phyloP scores from a whole-genome alignment of 2,888 invertebrate species.

The Metacarcinus magister region DNA sequence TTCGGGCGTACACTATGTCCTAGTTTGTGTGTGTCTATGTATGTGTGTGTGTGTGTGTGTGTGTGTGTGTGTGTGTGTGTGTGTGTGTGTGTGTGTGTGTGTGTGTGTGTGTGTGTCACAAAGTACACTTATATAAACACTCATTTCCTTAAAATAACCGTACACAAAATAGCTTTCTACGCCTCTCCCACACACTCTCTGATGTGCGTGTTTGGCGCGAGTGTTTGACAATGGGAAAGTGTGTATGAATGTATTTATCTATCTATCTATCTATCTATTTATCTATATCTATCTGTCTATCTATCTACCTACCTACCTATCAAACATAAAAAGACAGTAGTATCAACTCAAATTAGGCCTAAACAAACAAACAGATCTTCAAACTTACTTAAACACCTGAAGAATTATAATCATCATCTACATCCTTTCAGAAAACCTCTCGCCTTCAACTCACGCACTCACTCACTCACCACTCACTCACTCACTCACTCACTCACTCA shows the following conservation, averaged over 20 bases:
- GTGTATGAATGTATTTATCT: no score
- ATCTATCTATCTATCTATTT: background rate
- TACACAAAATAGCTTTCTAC: background rate
- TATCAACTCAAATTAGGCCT: no score
- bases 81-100: background rate
- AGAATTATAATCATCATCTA: no score
- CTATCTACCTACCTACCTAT: background rate
- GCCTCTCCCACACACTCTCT: background rate
- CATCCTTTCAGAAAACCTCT: no score
- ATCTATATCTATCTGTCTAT: background rate
- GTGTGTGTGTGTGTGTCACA: background rate
- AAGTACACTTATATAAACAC: background rate
- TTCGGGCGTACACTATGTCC: background rate
- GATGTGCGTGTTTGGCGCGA: background rate
- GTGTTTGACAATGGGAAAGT: background rate
- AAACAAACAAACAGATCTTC: no score
- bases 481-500: no score
- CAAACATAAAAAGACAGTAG: no score
- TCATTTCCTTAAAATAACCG: background rate
- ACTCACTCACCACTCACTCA: no score
- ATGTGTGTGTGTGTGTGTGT: background rate
- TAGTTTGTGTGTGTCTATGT: background rate
- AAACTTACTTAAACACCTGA: no score
- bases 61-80: slow-evolving; percentile 1
- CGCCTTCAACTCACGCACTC: no score